These are phyloP conservation scores for Dasyurus viverrinus DNA, from an alignment of 2,113 vertebrate species.

Conservation along the genomic window DNA sequence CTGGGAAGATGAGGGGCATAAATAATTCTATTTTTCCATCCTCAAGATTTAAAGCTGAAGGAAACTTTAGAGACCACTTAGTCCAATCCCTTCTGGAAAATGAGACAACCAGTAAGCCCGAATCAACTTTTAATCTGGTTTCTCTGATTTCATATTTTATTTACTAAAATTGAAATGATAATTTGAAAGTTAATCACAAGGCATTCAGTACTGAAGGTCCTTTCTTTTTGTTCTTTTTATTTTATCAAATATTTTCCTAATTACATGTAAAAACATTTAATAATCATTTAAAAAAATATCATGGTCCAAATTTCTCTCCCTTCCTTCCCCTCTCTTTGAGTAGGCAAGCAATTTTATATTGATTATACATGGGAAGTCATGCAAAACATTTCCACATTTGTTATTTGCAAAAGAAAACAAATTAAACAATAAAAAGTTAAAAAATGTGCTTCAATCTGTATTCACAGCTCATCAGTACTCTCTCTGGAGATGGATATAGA, in stretches of 20 bases:
- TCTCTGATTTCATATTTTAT: not conserved
- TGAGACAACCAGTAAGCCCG: not conserved
- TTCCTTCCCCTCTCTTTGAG: not conserved
- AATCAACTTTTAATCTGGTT: not conserved
- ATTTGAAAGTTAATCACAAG: not conserved
- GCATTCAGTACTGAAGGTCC: not conserved
- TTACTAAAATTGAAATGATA: not conserved
- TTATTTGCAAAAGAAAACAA: not conserved
- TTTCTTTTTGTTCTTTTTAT: not conserved
- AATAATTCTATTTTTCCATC: not conserved
- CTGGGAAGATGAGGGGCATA: not conserved
- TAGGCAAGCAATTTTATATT: not conserved
- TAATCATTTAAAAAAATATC: not conserved
- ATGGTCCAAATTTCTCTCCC: not conserved
- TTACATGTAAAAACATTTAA: not conserved
- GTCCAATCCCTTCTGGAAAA: not conserved
- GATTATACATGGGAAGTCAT: not conserved
- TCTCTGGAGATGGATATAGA: not conserved
- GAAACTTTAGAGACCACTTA: not conserved
- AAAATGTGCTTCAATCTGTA: not conserved
- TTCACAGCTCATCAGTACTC: not conserved
- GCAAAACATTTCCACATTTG: not conserved
- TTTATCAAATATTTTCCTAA: not conserved
- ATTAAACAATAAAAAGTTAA: not conserved
- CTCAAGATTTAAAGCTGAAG: not conserved